Percentiles rank a stretch among this genome's conserved stretches.
phyloP scores from a whole-genome alignment of 1,140 invertebrate genomes.

The Vanessa atalanta region DNA sequence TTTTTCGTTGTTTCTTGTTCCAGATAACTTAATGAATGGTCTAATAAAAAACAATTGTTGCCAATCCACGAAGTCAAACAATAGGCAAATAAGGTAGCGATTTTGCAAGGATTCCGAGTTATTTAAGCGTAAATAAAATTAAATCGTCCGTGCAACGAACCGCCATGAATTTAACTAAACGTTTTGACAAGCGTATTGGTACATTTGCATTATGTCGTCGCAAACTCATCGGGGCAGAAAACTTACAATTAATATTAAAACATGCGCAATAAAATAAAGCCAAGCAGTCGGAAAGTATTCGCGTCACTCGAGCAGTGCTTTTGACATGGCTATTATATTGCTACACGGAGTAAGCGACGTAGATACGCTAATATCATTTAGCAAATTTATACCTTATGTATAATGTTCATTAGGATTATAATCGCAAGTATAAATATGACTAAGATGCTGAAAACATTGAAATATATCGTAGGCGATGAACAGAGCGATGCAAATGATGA shows the following conservation, averaged over 20 bases:
- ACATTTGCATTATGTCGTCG: slow-evolving; percentile 69
- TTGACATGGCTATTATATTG: slow-evolving; percentile 77
- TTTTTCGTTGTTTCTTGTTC: slow-evolving; percentile 13
- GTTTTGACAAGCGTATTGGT: slow-evolving; percentile 63
- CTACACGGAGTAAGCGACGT: slow-evolving; percentile 44
- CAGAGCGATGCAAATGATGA: slow-evolving; percentile 65
- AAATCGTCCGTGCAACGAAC: slow-evolving; percentile 56
- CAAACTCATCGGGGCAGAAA: slow-evolving; percentile 61
- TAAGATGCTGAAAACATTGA: slow-evolving; percentile 46
- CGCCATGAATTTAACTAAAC: slow-evolving; percentile 59
- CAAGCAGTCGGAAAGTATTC: slow-evolving; percentile 77
- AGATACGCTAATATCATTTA: slow-evolving; percentile 22
- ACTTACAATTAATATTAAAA: slow-evolving; percentile 81
- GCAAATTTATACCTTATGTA: slow-evolving; percentile 38
- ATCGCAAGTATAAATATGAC: slow-evolving; percentile 20
- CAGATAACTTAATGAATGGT: not conserved
- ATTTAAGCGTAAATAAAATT: slow-evolving; percentile 39
- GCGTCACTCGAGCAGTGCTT: slow-evolving; percentile 68
- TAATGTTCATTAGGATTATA: slow-evolving; percentile 23
- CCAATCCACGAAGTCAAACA: slow-evolving; percentile 3
- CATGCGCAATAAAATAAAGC: slow-evolving; percentile 78
- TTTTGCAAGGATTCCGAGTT: slow-evolving; percentile 16
- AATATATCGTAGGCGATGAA: slow-evolving; percentile 53
- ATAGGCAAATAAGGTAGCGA: slow-evolving; percentile 8
- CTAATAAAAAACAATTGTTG: not conserved